Base-by-base conservation (phyloP, 2,888 invertebrate species). In the Diachrysia chrysitis region DNA sequence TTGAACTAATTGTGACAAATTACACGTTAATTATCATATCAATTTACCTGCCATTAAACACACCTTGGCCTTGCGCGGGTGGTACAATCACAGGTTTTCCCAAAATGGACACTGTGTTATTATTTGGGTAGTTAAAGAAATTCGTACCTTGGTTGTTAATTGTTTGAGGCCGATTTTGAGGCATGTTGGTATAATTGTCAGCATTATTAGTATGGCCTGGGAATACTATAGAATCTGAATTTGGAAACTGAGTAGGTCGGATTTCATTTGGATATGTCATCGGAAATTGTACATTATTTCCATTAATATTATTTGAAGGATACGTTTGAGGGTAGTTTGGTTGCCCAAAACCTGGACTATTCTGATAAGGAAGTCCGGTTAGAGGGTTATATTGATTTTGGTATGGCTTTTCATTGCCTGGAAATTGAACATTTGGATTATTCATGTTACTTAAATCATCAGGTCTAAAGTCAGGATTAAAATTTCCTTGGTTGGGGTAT, bases 81-180 rank as follows among this genome's bases (percentile, higher is more conserved):
- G 81, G 76, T n/a, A 85, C 68, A 46, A 72, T 29, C 19, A 87
- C 88, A 9, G 84, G 84, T 69, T 78, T 83, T 19, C 85, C 87
- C 58, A 83, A 71, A 63, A 87, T 86, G 5, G 80, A 81, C 9
- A 61, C 73, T 9, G 60, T 55, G 61, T 73, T 73, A 72, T 71
- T 55, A 35, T 67, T 73, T 55, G 73, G 69, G 21, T 55, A 58
- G 9, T 51, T 64, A 19, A 14, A 16, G 23, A 16, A 42, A 58
- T 55, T 55, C 16, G 29, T 7, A 42, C 48, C 67, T 63, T 68
- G 65, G 46, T 59, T 57, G 23, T 60, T 60, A 0, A 63, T 48
- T 21, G 55, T 32, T 65, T 63, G 59, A 60, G 67, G 58, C 42
- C 58, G 58, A 57, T 51, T 69, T 69, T 57, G 64, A 63, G 55